These are phyloP conservation scores for Xenops minutus DNA, from an alignment of 2,797 vertebrate species.

Conservation along the genomic window DNA sequence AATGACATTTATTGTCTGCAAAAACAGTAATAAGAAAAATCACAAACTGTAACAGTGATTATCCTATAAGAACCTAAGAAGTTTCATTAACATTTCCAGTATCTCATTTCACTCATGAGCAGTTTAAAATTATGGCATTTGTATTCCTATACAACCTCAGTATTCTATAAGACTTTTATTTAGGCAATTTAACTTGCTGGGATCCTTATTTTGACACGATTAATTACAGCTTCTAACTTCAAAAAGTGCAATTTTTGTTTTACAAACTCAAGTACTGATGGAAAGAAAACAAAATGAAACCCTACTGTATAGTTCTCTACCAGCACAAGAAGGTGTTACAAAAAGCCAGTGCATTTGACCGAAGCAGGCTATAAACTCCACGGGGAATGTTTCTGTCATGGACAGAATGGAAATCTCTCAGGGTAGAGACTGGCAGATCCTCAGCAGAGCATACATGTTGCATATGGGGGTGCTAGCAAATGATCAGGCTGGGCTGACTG, in stretches of 20 bases:
- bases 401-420: not conserved
- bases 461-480: not conserved
- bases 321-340: not conserved
- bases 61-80: not conserved
- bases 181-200: slow-evolving; percentile 31
- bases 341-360: not conserved
- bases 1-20: slow-evolving; percentile 26
- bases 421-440: not conserved
- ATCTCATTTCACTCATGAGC: slow-evolving; percentile 70
- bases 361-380: not conserved
- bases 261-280: not conserved
- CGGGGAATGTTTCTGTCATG: not conserved
- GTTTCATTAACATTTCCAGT: slow-evolving; percentile 61
- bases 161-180: slow-evolving; percentile 46
- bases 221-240: slow-evolving; percentile 52
- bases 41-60: slow-evolving; percentile 42
- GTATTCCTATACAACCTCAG: slow-evolving; percentile 22
- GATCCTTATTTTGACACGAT: slow-evolving; percentile 50
- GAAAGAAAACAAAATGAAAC: not conserved
- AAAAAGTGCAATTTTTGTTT: not conserved
- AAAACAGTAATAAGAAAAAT: slow-evolving; percentile 34
- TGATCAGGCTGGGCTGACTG: not conserved
- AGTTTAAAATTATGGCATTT: slow-evolving; percentile 65
- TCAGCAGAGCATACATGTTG: not conserved
- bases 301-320: not conserved